These are phyloP conservation scores for Antennarius striatus DNA, from an alignment of 2,113 vertebrate species.

Conservation along the genomic window DNA sequence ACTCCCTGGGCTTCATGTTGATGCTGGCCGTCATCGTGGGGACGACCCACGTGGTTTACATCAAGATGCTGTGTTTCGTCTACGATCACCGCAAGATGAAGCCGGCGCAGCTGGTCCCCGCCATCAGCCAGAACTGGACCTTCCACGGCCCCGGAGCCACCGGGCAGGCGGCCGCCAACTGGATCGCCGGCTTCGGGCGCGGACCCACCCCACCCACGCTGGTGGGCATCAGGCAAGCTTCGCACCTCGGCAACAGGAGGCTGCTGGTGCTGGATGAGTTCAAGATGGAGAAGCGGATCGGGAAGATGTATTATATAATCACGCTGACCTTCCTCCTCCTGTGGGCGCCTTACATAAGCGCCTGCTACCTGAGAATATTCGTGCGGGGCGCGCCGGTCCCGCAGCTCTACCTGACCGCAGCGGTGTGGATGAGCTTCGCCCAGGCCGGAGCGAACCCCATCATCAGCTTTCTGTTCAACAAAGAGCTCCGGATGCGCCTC, in stretches of 20 bases:
- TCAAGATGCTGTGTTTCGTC: slow-evolving; percentile 96
- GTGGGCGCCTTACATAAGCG: slow-evolving; percentile 94
- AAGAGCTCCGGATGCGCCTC: slow-evolving; percentile 90
- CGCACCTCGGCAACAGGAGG: slow-evolving; percentile 87
- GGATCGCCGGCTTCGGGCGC: slow-evolving; percentile 95
- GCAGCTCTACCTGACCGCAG: slow-evolving; percentile 90
- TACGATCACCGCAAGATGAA: slow-evolving; percentile 98
- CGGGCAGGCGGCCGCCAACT: slow-evolving; percentile 94
- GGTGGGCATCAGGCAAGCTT: slow-evolving; percentile 91
- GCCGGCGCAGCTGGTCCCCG: slow-evolving; percentile 92
- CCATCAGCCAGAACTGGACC: slow-evolving; percentile 98
- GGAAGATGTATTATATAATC: slow-evolving; percentile 97
- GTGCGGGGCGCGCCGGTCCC: slow-evolving; percentile 85
- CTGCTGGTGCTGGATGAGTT: slow-evolving; percentile 95
- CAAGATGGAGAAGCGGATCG: slow-evolving; percentile 94
- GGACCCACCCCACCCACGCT: slow-evolving; percentile 94
- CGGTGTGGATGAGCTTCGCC: slow-evolving; percentile 95
- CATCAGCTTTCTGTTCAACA: slow-evolving; percentile 94
- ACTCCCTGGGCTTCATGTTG: slow-evolving; percentile 94
- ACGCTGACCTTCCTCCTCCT: slow-evolving; percentile 91
- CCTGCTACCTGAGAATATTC: slow-evolving; percentile 92
- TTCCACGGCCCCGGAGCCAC: slow-evolving; percentile 96
- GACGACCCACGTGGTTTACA: slow-evolving; percentile 91
- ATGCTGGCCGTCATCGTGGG: slow-evolving; percentile 91
- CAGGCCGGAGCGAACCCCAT: slow-evolving; percentile 95